These are phyloP conservation scores for Eupithecia subfuscata DNA, from an alignment of 2,888 invertebrate species.

Conservation along the genomic window DNA sequence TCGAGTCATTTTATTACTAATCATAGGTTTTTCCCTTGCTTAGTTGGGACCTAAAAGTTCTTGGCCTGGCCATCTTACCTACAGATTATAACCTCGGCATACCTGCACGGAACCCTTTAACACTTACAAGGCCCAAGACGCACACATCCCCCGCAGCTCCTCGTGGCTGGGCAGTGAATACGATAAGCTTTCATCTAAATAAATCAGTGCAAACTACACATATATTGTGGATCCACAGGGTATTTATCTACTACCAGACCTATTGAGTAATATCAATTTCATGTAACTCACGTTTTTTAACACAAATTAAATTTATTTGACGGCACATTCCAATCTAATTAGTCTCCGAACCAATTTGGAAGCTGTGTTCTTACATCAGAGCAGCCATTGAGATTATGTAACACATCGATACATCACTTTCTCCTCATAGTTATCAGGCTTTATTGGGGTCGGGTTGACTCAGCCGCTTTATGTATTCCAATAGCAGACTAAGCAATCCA, in stretches of 20 bases:
- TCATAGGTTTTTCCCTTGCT: no score
- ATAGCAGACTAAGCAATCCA: slow-evolving; percentile 64
- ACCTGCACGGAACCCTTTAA: no score
- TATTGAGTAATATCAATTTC: neutral
- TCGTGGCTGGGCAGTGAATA: no score
- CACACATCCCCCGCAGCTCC: no score
- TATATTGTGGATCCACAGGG: no score
- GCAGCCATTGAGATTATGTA: slow-evolving; percentile 62
- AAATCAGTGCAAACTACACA: no score
- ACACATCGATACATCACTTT: slow-evolving; percentile 76
- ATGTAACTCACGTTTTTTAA: neutral
- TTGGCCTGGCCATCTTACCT: neutral
- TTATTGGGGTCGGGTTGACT: slow-evolving; percentile 71
- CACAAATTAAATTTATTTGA: neutral
- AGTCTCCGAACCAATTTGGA: slow-evolving; percentile 9
- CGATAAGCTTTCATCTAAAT: no score
- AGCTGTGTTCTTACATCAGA: slow-evolving; percentile 38
- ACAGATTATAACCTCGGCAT: no score
- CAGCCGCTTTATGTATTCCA: slow-evolving; percentile 71
- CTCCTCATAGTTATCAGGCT: slow-evolving; percentile 69
- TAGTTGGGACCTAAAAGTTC: no score
- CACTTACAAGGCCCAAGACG: no score
- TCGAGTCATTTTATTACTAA: no score
- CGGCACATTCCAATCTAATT: slow-evolving; percentile 1
- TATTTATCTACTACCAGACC: no score